These are phyloP conservation scores for Ectropis grisescens DNA, from an alignment of 1,140 invertebrate genomes.

Conservation along the genomic window DNA sequence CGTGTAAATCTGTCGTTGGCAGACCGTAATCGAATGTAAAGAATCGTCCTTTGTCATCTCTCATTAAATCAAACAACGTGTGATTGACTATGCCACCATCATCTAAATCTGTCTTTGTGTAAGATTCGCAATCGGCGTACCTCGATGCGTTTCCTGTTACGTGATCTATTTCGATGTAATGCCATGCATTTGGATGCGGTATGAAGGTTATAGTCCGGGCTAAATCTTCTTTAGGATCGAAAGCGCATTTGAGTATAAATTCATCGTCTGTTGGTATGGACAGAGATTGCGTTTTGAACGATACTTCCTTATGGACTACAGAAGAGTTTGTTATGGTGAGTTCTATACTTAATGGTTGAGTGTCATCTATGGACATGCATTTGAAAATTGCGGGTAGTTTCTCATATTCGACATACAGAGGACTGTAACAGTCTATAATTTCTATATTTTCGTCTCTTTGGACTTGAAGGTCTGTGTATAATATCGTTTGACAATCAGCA, in stretches of 20 bases:
- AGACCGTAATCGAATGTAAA: constrained; percentile 81
- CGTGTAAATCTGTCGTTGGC: constrained; percentile 67
- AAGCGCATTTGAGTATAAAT: constrained; percentile 42
- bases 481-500: constrained; percentile 60
- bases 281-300: constrained; percentile 47
- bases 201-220: constrained; percentile 59
- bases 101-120: constrained; percentile 20
- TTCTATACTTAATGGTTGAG: constrained; percentile 41
- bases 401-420: constrained; percentile 31
- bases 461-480: constrained; percentile 71
- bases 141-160: constrained; percentile 23
- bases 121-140: constrained; percentile 44
- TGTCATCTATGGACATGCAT: constrained; percentile 32
- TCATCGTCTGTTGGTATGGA: constrained; percentile 47
- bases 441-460: constrained; percentile 36
- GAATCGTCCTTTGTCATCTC: constrained; percentile 78
- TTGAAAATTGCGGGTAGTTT: constrained; percentile 32
- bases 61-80: constrained; percentile 66
- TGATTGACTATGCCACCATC: constrained; percentile 46
- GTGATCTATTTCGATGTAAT: constrained; percentile 68
- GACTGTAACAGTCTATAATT: constrained; percentile 38
- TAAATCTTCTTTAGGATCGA: constrained; percentile 30
- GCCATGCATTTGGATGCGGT: constrained; percentile 70
- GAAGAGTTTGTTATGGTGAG: constrained; percentile 29
- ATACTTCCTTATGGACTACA: constrained; percentile 22